These are phyloP conservation scores for Macrobrachium nipponense DNA, from an alignment of 1,140 invertebrate genomes.

Conservation along the genomic window DNA sequence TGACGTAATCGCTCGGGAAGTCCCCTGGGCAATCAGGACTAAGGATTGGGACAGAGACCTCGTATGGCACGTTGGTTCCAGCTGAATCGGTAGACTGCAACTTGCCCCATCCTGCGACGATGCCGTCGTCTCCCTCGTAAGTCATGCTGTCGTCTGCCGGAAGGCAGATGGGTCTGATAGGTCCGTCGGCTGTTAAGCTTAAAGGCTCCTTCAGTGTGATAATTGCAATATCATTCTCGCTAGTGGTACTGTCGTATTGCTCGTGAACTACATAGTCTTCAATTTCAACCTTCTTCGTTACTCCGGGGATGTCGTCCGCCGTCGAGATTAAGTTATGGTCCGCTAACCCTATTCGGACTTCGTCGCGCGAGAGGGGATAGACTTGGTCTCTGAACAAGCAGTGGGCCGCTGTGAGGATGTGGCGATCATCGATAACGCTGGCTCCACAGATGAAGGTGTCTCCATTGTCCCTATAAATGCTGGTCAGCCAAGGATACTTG, in stretches of 20 bases:
- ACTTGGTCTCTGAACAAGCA: background rate
- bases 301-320: conserved; percentile 5
- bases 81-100: conserved; percentile 23
- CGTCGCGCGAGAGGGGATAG: background rate
- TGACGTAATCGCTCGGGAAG: conserved; percentile 64
- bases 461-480: background rate
- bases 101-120: conserved; percentile 65
- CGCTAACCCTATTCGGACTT: conserved; percentile 1
- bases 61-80: conserved; percentile 66
- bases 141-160: conserved; percentile 33
- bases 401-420: conserved; percentile 34
- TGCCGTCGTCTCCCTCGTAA: conserved; percentile 19
- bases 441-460: background rate
- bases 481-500: conserved; percentile 21
- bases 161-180: conserved; percentile 54
- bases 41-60: conserved; percentile 68
- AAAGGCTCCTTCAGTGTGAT: conserved; percentile 54
- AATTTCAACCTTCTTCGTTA: background rate
- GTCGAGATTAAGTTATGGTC: conserved; percentile 6
- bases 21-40: conserved; percentile 3
- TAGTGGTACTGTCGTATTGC: background rate
- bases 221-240: conserved; percentile 67
- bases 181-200: background rate
- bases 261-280: background rate
- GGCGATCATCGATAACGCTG: background rate